phyloP scores from a whole-genome alignment of 2,113 vertebrate genomes.

The Ophthalmolycus amberensis region DNA sequence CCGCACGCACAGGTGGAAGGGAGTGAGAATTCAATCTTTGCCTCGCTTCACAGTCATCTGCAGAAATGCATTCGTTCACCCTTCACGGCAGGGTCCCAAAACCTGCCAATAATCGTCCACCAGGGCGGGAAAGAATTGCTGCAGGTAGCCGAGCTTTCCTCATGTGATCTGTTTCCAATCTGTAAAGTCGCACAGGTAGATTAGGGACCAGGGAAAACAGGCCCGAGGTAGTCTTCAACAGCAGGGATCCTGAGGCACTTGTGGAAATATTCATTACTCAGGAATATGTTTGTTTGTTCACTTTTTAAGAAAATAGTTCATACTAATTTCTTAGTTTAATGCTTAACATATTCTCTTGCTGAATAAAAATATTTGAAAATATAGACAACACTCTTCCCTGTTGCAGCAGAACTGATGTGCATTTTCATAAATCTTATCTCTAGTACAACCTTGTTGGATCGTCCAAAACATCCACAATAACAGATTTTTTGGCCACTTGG shows the following conservation, averaged over 20 bases:
- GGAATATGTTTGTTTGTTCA: background rate
- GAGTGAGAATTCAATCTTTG: conserved; percentile 81
- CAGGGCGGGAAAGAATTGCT: conserved; percentile 62
- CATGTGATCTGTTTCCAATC: conserved; percentile 77
- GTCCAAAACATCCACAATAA: background rate
- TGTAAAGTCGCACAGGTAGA: conserved; percentile 72
- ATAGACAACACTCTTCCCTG: background rate
- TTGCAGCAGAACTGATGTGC: background rate
- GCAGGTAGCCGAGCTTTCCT: conserved; percentile 69
- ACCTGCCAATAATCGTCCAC: conserved; percentile 69
- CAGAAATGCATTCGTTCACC: conserved; percentile 77
- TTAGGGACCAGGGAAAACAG: conserved; percentile 63
- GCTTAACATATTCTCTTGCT: background rate
- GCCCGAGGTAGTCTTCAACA: conserved; percentile 18
- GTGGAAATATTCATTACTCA: background rate
- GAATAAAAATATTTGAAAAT: background rate
- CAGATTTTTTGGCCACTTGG: background rate
- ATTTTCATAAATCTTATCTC: background rate
- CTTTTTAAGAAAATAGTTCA: background rate
- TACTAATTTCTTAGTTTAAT: background rate
- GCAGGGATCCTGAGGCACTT: conserved; percentile 12
- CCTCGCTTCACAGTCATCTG: conserved; percentile 77
- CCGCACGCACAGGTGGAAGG: conserved; percentile 60
- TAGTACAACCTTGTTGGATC: background rate
- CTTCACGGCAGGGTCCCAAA: conserved; percentile 67